Evolutionary conservation across 2,888 invertebrate genomes (phyloP), one percentile per base, ranked within the genome.

Genomic region (Exocentrus adspersus): DNA sequence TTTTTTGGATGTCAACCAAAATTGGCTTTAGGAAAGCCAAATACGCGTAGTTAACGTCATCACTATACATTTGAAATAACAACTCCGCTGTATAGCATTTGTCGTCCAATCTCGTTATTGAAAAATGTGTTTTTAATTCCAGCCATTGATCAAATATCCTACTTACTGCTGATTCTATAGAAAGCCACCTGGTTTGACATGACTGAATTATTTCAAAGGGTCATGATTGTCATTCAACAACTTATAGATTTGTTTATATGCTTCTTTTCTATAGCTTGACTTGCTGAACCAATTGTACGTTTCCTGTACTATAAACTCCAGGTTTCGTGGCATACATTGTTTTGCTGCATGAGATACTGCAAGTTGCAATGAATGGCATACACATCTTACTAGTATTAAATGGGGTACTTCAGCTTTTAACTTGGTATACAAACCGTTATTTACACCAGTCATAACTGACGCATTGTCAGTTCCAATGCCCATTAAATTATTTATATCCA

Each of bases 31-130:
- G 52, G 50, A 74, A 72, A 19, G 62, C 59, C 14, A 75, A 59
- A 53, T 71, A 77, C 9, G 66, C 62, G 52, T 68, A 70, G 64
- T 76, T 75, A 9, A 19, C 54, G 5, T 71, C 67, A 64, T 76
- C 73, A 28, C 48, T 50, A 54, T 72, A 75, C 66, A 77, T 71
- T 16, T 66, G 48, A 45, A 69, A 67, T 17, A 77, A 56, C 7
- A 69, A 62, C 62, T 76, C 65, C 2, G 77, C 76, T 4, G 68
- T 68, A 60, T 75, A 78, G 65, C 78, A 78, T 57, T 73, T 77
- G 61, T 78, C 75, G 21, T 58, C 64, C 4, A 59, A 24, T 52
- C 63, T 68, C 17, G 65, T 61, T 16, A 75, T 60, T 46, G 30
- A 12, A 70, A 73, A 73, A 68, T 69, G 68, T n/a, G 74, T 72